phyloP scores from a whole-genome alignment of 2,797 vertebrate species.

The Simalia tracyae region DNA sequence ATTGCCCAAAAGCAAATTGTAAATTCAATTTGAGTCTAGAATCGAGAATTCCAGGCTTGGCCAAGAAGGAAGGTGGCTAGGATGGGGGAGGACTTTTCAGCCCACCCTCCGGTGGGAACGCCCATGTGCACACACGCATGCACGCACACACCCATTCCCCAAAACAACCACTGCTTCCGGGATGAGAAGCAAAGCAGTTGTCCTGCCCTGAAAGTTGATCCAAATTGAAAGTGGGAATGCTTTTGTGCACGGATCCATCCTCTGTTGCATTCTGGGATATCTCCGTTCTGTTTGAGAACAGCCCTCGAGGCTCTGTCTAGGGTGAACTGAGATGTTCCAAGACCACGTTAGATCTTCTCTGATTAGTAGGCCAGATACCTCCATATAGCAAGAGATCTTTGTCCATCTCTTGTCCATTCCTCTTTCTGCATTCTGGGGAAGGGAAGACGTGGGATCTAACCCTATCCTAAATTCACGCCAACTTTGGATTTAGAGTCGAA shows the following conservation, averaged over 20 bases:
- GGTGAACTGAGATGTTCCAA: not conserved
- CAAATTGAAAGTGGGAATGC: not conserved
- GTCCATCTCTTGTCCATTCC: not conserved
- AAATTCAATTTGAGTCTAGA: slow-evolving; percentile 73
- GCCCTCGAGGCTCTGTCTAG: not conserved
- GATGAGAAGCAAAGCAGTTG: not conserved
- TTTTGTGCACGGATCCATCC: not conserved
- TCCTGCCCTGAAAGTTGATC: not conserved
- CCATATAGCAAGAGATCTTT: not conserved
- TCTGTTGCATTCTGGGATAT: not conserved
- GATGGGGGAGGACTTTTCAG: slow-evolving; percentile 32
- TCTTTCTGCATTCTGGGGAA: not conserved
- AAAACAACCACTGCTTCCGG: not conserved
- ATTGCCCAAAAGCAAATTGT: slow-evolving; percentile 77
- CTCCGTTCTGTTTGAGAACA: not conserved
- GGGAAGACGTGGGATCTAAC: not conserved
- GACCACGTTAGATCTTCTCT: not conserved
- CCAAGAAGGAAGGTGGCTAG: slow-evolving; percentile 2
- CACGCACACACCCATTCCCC: not conserved
- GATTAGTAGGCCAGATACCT: not conserved
- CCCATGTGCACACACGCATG: not conserved
- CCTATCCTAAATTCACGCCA: not conserved
- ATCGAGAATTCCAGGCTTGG: slow-evolving; percentile 68
- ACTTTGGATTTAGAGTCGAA: not conserved
- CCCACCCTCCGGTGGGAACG: slow-evolving; percentile 10